Conservation (phyloP, 2,797 vertebrate species). For the Petrocephalus sullivani region DNA sequence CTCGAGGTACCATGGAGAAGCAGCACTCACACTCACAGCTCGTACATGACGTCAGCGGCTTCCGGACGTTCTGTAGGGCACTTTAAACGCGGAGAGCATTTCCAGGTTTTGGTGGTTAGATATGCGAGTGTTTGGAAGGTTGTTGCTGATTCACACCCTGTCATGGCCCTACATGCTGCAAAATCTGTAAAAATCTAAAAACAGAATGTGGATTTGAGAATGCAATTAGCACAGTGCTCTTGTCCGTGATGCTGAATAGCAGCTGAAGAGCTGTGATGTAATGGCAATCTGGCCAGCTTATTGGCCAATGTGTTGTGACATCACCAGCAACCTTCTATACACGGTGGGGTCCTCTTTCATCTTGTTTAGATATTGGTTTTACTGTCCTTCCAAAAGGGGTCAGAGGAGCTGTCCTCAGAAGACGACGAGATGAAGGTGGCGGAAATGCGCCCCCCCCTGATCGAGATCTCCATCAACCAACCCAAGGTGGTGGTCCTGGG, state of each 20-base stretch:
- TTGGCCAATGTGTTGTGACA: background rate
- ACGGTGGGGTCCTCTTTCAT: background rate
- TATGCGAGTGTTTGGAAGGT: background rate
- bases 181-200: background rate
- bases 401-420: slow-evolving; percentile 93
- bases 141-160: background rate
- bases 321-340: background rate
- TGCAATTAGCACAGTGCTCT: background rate
- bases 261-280: background rate
- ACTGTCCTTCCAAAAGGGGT: slow-evolving; percentile 62
- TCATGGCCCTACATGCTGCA: background rate
- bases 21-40: background rate
- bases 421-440: slow-evolving; percentile 98
- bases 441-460: slow-evolving; percentile 91
- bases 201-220: background rate
- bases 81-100: background rate
- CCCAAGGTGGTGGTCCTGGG: slow-evolving; percentile 93
- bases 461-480: slow-evolving; percentile 93
- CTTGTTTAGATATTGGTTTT: background rate
- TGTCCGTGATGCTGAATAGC: background rate
- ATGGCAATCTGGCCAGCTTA: background rate
- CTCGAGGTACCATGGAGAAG: slow-evolving; percentile 69
- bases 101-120: background rate
- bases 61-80: background rate
- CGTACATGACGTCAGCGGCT: background rate